Evolutionary conservation across 2,113 vertebrate species (phyloP), one percentile per base, ranked within the genome.

Genomic region (Ptyas mucosa): DNA sequence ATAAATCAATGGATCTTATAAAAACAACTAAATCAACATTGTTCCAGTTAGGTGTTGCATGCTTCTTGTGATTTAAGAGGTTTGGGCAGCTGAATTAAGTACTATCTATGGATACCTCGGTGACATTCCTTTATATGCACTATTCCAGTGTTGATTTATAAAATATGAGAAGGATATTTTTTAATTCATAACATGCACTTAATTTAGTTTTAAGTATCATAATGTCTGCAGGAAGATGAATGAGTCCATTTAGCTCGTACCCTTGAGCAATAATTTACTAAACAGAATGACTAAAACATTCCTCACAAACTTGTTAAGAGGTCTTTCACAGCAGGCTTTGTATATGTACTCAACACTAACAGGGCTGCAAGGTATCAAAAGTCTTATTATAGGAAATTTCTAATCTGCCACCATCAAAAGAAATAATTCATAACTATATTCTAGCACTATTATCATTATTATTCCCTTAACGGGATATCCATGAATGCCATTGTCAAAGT

Each of bases 261-360:
- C 88, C 95, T 94, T 96, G 96, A 96, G 96, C 96, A 97, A 95
- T 95, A 97, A 96, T 94, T 95, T 96, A 95, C 94, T 95, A 95
- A 97, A 97, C 92, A 95, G 94, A 97, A 94, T 97, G 97, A 97
- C 95, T 97, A 96, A 97, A 97, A 97, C 94, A 96, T 96, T 97
- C 95, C 94, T 96, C 94, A 54, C 94, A 95, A 96, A 96, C 92
- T 91, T 97, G 91, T 95, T 96, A 89, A 93, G 92, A 93, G 91
- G 46, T 93, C 94, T 92, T 96, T 96, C 95, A 94, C 90, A 97
- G 96, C 58, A 95, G 94, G 93, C 88, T 95, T 96, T 93, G 89
- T 95, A 92, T 1, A 75, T 21, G 91, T 55, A 94, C 52, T 91
- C 94, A 96, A 93, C 61, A 94, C 91, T 90, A 94, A 46, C 51